Conservation (phyloP, 1,140 invertebrate genomes). For the Augochlora pura region DNA sequence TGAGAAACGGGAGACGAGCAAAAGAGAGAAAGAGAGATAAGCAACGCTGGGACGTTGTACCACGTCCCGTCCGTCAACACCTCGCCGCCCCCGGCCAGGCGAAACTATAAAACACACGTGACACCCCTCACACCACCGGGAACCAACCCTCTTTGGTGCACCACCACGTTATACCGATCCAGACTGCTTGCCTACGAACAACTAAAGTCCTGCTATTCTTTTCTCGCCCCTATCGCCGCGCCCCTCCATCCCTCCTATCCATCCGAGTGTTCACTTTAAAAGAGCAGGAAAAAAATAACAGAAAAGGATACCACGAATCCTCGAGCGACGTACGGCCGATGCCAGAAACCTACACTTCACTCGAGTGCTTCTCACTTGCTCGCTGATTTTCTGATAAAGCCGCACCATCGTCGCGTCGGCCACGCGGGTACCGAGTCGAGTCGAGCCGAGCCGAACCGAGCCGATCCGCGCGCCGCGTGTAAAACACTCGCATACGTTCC, state of each 20-base stretch:
- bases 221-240: not conserved
- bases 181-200: conserved; percentile 55
- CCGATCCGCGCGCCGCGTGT: no score
- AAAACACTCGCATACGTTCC: no score
- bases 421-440: no score
- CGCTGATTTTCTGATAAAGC: conserved; percentile 30
- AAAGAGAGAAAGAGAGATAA: conserved; percentile 54
- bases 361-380: conserved; percentile 39
- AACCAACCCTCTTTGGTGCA: conserved; percentile 56
- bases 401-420: no score
- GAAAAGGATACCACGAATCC: conserved; percentile 15
- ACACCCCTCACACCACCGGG: conserved; percentile 67
- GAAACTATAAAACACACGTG: conserved; percentile 79
- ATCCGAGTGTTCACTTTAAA: conserved; percentile 26
- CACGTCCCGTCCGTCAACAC: conserved; percentile 77
- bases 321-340: conserved; percentile 22
- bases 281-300: not conserved
- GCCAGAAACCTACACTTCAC: conserved; percentile 35
- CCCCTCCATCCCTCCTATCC: conserved; percentile 6
- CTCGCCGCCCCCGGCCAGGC: conserved; percentile 70
- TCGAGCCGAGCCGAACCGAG: no score
- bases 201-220: conserved; percentile 37
- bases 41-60: conserved; percentile 74
- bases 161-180: conserved; percentile 60
- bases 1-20: conserved; percentile 39